phyloP scores from a whole-genome alignment of 1,140 invertebrate genomes.

The Phymastichus coffea region DNA sequence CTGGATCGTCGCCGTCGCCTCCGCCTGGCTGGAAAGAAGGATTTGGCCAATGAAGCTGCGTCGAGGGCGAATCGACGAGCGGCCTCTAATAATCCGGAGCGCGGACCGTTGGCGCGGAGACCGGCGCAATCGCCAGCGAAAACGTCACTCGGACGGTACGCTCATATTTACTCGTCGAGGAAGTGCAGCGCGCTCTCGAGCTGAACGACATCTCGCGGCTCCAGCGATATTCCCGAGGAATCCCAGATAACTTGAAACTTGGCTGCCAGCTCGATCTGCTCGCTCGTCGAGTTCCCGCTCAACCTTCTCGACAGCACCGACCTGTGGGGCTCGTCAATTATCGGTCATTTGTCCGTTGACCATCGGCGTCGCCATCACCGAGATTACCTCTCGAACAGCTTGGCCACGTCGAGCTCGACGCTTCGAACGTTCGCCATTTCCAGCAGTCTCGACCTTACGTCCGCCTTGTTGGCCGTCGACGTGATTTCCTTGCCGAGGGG shows the following conservation, averaged over 20 bases:
- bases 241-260: constrained; percentile 43
- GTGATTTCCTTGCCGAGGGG: too few relatives aligned
- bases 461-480: neutral
- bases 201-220: constrained; percentile 26
- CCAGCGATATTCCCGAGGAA: constrained; percentile 37
- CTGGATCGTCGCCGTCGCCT: constrained; percentile 31
- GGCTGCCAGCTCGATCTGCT: constrained; percentile 39
- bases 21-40: too few relatives aligned
- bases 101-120: too few relatives aligned
- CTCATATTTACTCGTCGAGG: neutral
- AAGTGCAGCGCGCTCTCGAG: neutral
- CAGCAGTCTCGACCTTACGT: neutral
- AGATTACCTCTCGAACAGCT: constrained; percentile 42
- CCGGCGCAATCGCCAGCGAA: too few relatives aligned
- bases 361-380: too few relatives aligned
- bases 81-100: too few relatives aligned
- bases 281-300: constrained; percentile 26
- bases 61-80: too few relatives aligned
- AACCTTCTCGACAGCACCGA: too few relatives aligned
- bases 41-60: too few relatives aligned
- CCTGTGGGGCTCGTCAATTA: too few relatives aligned
- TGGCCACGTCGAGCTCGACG: constrained; percentile 30
- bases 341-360: too few relatives aligned
- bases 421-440: constrained; percentile 28
- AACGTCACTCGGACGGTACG: neutral